These are phyloP conservation scores for Philaethria dido DNA, from an alignment of 2,888 invertebrate species.

Conservation along the genomic window DNA sequence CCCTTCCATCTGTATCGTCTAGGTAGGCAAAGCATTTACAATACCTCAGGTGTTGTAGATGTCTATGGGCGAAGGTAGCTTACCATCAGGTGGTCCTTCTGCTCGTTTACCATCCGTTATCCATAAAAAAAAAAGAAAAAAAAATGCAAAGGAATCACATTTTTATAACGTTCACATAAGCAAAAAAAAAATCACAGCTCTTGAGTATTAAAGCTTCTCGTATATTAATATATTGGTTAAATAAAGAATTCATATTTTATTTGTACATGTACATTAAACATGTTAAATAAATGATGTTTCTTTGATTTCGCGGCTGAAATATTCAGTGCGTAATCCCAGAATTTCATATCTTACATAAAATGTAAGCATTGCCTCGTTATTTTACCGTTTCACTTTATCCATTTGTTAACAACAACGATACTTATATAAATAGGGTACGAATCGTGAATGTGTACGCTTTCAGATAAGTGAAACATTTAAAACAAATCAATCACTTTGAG, in stretches of 20 bases:
- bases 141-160: too few species aligned
- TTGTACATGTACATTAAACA: not conserved
- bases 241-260: not conserved
- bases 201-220: not conserved
- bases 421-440: not conserved
- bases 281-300: not conserved
- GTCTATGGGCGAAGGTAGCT: too few species aligned
- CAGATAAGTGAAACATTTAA: constrained; percentile 13
- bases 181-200: too few species aligned
- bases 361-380: not conserved
- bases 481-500: constrained; percentile 5
- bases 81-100: too few species aligned
- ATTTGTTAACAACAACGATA: not conserved
- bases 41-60: too few species aligned
- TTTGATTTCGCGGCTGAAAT: not conserved
- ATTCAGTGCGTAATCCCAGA: not conserved
- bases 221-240: not conserved
- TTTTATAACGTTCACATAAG: too few species aligned
- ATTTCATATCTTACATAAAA: not conserved
- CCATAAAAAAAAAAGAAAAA: too few species aligned
- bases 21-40: too few species aligned
- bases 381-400: not conserved
- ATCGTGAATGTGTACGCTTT: constrained; percentile 1
- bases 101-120: too few species aligned
- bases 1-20: too few species aligned